Evolutionary conservation across 1,140 invertebrate genomes (phyloP).

Genomic region (Caenorhabditis elegans): WBcel235 BX284606.5:7629001-7629500

Average conservation of each 20-base stretch:
- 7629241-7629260: neutral
- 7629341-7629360: no score
- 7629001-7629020: neutral
- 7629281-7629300: neutral
- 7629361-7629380: no score
- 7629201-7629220: neutral
- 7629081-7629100: neutral
- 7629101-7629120: neutral
- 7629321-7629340: neutral
- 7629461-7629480: no score
- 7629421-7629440: no score
- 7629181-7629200: neutral
- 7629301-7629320: neutral
- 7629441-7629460: no score
- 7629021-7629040: conserved; percentile 1
- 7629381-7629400: no score
- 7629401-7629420: no score
- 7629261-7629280: neutral
- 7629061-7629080: conserved; percentile 12
- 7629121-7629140: neutral
- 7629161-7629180: neutral
- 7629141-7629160: neutral
- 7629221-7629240: neutral
- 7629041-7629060: neutral
- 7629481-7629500: no score